Evolutionary conservation across 2,113 vertebrate species (phyloP).

Genomic region (Chloropsis hardwickii): DNA sequence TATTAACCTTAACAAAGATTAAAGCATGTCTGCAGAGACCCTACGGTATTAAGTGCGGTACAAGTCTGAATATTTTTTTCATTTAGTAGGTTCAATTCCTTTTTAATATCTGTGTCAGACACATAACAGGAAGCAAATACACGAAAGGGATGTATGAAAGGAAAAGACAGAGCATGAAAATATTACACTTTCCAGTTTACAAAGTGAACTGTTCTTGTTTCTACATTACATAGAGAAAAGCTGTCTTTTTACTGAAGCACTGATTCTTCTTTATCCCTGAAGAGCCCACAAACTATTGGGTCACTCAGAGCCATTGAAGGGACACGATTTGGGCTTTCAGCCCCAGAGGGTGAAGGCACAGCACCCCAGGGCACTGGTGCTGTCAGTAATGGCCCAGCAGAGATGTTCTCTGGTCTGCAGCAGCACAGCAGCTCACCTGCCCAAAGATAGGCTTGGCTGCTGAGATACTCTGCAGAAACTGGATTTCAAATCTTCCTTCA

Average conservation of each 20-base stretch:
- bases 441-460: background rate
- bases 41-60: background rate
- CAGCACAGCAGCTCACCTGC: background rate
- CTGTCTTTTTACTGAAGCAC: background rate
- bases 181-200: background rate
- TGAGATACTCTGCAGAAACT: accelerated
- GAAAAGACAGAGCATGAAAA: background rate
- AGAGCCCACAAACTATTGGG: accelerated
- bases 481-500: background rate
- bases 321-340: accelerated
- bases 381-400: background rate
- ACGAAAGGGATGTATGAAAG: background rate
- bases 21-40: background rate
- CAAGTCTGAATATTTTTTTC: background rate
- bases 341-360: background rate
- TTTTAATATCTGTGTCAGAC: background rate
- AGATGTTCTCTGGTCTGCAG: background rate
- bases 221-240: background rate
- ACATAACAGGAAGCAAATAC: background rate
- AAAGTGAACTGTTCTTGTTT: background rate
- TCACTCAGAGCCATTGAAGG: too few relatives aligned
- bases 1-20: background rate
- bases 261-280: background rate
- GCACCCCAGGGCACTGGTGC: too few relatives aligned
- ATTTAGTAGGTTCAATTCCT: background rate